Evolutionary conservation across 2,797 vertebrate genomes (phyloP).

Genomic region (Ataeniobius toweri): DNA sequence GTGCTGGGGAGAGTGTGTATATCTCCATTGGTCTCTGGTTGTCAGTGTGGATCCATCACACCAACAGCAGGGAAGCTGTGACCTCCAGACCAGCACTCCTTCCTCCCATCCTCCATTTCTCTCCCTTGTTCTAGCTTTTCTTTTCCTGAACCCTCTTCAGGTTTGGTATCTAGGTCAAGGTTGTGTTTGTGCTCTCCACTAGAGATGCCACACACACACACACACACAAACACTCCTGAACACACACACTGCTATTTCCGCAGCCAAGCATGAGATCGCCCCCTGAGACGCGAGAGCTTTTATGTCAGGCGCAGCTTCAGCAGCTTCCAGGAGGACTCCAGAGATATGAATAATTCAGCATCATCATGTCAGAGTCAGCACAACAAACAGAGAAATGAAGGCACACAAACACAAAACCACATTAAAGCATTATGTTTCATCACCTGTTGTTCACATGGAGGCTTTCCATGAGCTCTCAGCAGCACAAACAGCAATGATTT

Average conservation of each 20-base stretch:
- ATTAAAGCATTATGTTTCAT: slow-evolving; percentile 7
- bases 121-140: background rate
- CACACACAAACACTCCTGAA: slow-evolving; percentile 23
- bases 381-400: slow-evolving; percentile 26
- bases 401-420: slow-evolving; percentile 11
- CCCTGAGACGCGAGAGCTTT: slow-evolving; percentile 69
- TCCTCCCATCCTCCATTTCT: background rate
- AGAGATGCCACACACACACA: slow-evolving; percentile 24
- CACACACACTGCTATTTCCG: slow-evolving; percentile 44
- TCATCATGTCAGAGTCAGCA: slow-evolving; percentile 37
- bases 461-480: background rate
- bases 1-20: background rate
- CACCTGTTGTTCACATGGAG: slow-evolving; percentile 30
- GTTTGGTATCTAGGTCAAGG: slow-evolving; percentile 57
- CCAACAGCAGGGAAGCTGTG: slow-evolving; percentile 51
- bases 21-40: slow-evolving; percentile 55
- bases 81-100: slow-evolving; percentile 50
- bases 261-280: slow-evolving; percentile 65
- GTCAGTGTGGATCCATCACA: slow-evolving; percentile 70
- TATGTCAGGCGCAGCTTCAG: slow-evolving; percentile 60
- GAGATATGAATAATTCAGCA: slow-evolving; percentile 50
- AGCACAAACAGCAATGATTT: background rate
- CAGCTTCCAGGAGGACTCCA: slow-evolving; percentile 27
- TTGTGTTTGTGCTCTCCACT: slow-evolving; percentile 42
- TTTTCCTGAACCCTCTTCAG: slow-evolving; percentile 12